Base-by-base conservation (phyloP, 2,113 vertebrate genomes). In the Pterocles orientalis region DNA sequence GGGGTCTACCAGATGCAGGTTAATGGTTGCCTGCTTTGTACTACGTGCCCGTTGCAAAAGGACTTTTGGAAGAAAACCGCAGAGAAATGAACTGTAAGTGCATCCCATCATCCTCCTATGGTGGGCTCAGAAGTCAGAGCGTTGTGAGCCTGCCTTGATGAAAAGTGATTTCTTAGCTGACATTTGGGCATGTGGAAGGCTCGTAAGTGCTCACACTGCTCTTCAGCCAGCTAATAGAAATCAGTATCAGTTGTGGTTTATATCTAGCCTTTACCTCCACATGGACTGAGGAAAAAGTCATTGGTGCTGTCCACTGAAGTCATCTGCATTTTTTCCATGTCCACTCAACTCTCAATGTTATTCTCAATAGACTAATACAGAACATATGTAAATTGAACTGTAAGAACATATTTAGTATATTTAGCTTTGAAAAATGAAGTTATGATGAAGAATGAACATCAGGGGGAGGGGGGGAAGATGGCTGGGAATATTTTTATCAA, bases 401-500 rank as follows among this genome's bases (percentile, higher is more conserved):
- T 78, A 75, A 75, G 64, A 94, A 88, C 33, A 71, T 78, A 71
- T 68, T 92, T 91, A 79, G 39, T 84, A 43, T 53, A 65, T 92
- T 94, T 69, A 89, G 41, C 29, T 92, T 80, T 95, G 88, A 94
- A 94, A 97, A 95, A 94, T 92, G 91, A 92, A 84, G 91, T 78
- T 94, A 75, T 17, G 61, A 82, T 82, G 92, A 94, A 53, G 48
- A 91, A 92, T 84, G 77, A 86, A 86, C 43, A 89, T 60, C 56
- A 64, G 45, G 70, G 51, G 31, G 39, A n/a, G 17, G 1, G 4
- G 24, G 54, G 12, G 28, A 41, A 53, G 56, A 82, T 89, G 60
- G 20, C 65, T 86, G 89, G 83, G 72, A 92, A 75, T 92, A 68
- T 86, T 86, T 86, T 94, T 68, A 89, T 86, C 81, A 84, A 57